phyloP scores from a whole-genome alignment of 2,888 invertebrate genomes.

The Blera fallax region DNA sequence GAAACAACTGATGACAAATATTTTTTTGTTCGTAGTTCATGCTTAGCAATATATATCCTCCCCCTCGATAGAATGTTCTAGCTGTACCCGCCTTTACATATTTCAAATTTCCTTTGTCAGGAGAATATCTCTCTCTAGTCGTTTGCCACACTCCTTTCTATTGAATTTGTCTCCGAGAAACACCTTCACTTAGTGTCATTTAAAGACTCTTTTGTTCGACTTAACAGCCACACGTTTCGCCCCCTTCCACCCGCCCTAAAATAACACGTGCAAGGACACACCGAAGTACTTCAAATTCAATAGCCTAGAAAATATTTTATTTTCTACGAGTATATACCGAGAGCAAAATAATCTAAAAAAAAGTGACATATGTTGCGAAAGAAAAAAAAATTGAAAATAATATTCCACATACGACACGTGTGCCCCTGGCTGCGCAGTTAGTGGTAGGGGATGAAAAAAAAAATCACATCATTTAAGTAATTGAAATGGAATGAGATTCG shows the following conservation, averaged over 20 bases:
- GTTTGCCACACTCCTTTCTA: not conserved
- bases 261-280: slow-evolving; percentile 15
- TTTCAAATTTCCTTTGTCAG: too few species aligned
- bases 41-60: too few species aligned
- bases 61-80: too few species aligned
- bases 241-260: not conserved
- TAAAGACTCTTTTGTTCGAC: not conserved
- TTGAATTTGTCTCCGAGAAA: not conserved
- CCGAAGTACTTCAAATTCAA: slow-evolving; percentile 32
- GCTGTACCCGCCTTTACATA: too few species aligned
- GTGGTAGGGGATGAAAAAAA: not conserved
- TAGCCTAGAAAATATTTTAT: slow-evolving; percentile 42
- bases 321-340: slow-evolving; percentile 8
- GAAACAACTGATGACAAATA: too few species aligned
- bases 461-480: slow-evolving; percentile 28
- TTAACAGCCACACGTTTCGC: not conserved
- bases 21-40: too few species aligned
- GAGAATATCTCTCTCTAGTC: too few species aligned
- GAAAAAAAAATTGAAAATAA: slow-evolving; percentile 45
- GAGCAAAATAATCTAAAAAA: slow-evolving; percentile 11
- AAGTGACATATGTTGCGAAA: slow-evolving; percentile 42
- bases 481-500: not conserved
- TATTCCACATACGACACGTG: slow-evolving; percentile 54
- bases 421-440: not conserved
- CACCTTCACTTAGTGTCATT: not conserved